Base-by-base conservation (phyloP, 1,140 invertebrate genomes). In the Platyura marginata region DNA sequence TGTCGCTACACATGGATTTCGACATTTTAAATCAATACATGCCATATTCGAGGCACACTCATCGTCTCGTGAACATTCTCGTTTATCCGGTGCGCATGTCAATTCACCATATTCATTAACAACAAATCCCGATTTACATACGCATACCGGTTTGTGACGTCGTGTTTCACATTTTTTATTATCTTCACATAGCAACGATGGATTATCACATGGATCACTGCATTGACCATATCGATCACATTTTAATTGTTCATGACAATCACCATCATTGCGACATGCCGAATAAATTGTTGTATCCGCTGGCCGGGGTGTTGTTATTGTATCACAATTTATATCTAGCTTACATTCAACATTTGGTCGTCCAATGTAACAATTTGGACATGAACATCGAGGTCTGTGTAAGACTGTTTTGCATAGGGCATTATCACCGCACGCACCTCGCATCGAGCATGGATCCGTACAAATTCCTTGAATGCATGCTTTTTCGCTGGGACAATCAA, bases 101-200 rank as follows among this genome's bases (percentile, higher is more conserved):
- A 90, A 65, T 56, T 88, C 86, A 8, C 84, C 83, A 47, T 69
- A 66, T 54, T 87, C 83, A 56, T 83, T 90, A 13, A 91, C 72
- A 29, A 83, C 74, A 54, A 90, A 89, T 19, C 86, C 85, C 51
- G 77, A 74, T 53, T 86, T 84, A 64, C 89, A 94, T 16, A 89
- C 81, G 63, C 89, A 93, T 44, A 81, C 74, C 0, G 87, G 77
- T 50, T 70, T 69, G 56, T 92, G 88, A 51, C 80, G 76, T 47
- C 81, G 75, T 29, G 89, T 85, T 67, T 88, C 79, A 63, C 88
- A 93, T 57, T 77, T 79, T 57, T 90, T 87, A 58, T 85, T 85
- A 47, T 70, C 66, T 41, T 74, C 72, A 58, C 86, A 90, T 44
- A 68, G 71, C 48, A 76, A 68, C 15, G 66, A 61, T 5, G 68